Evolutionary conservation across 1,140 invertebrate genomes (phyloP).

Genomic region (Magallana angulata): DNA sequence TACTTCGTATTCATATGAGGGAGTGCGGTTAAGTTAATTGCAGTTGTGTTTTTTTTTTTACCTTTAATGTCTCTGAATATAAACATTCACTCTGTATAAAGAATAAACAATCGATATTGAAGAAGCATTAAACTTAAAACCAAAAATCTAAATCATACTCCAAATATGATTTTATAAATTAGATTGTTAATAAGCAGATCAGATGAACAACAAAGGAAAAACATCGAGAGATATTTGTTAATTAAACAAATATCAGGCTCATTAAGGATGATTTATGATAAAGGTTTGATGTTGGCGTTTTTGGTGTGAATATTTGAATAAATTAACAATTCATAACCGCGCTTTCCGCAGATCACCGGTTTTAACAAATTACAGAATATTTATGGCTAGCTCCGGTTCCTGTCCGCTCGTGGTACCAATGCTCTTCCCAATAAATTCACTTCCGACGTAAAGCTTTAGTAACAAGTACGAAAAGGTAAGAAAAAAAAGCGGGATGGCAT

Average conservation of each 20-base stretch:
- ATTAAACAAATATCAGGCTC: slow-evolving; percentile 32
- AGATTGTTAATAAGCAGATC: too few species aligned
- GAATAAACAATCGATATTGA: too few species aligned
- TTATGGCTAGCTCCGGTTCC: slow-evolving; percentile 9
- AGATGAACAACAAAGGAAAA: background rate
- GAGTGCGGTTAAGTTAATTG: background rate
- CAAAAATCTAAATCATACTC: too few species aligned
- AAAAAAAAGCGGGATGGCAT: background rate
- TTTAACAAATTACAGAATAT: slow-evolving; percentile 28
- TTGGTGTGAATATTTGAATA: slow-evolving; percentile 31
- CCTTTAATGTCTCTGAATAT: too few species aligned
- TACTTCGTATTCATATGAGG: background rate
- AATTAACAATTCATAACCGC: slow-evolving; percentile 27
- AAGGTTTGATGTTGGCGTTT: slow-evolving; percentile 19
- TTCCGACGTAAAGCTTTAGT: slow-evolving; percentile 6
- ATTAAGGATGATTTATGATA: slow-evolving; percentile 11
- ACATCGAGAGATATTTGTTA: background rate
- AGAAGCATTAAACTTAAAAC: too few species aligned
- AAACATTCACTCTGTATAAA: too few species aligned
- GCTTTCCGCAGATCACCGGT: slow-evolving; percentile 26
- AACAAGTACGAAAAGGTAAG: slow-evolving; percentile 31
- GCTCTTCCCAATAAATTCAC: slow-evolving; percentile 16
- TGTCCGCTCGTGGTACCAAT: background rate
- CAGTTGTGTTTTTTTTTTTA: too few species aligned
- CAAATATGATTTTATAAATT: too few species aligned